Conservation (phyloP, 2,797 vertebrate species). For the Erpetoichthys calabaricus region DNA sequence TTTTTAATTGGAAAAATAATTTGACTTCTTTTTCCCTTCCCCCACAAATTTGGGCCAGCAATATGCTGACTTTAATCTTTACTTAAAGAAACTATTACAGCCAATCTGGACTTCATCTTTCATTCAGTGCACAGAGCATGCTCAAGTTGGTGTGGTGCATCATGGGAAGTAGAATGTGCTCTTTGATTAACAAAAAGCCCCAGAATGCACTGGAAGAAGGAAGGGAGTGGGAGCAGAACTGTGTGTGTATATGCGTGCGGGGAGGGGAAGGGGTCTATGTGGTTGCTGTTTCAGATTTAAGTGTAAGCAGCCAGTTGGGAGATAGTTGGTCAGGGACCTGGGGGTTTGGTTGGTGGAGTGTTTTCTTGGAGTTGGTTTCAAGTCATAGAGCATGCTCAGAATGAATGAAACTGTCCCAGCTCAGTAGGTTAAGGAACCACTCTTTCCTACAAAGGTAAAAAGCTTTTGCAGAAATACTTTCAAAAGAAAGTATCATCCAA, state of each 20-base stretch:
- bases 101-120: constrained; percentile 33
- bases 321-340: neutral
- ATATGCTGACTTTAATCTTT: constrained; percentile 42
- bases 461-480: constrained; percentile 36
- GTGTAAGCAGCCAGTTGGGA: too few species aligned
- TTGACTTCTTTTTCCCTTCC: constrained; percentile 19
- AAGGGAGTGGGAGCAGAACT: neutral
- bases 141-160: constrained; percentile 27
- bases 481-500: constrained; percentile 37
- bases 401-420: constrained; percentile 30
- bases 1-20: neutral
- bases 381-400: constrained; percentile 27
- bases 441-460: constrained; percentile 41
- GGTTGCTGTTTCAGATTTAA: too few species aligned
- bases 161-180: constrained; percentile 31
- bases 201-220: constrained; percentile 34
- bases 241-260: neutral
- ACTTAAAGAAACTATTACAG: constrained; percentile 12
- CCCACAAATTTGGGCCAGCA: constrained; percentile 35
- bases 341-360: neutral
- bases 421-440: constrained; percentile 40
- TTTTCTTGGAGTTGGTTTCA: neutral
- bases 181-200: constrained; percentile 28
- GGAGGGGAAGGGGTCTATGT: neutral
- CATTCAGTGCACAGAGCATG: constrained; percentile 32